Base-by-base conservation (phyloP, 2,888 invertebrate genomes). In the Chaitophorus viminalis region DNA sequence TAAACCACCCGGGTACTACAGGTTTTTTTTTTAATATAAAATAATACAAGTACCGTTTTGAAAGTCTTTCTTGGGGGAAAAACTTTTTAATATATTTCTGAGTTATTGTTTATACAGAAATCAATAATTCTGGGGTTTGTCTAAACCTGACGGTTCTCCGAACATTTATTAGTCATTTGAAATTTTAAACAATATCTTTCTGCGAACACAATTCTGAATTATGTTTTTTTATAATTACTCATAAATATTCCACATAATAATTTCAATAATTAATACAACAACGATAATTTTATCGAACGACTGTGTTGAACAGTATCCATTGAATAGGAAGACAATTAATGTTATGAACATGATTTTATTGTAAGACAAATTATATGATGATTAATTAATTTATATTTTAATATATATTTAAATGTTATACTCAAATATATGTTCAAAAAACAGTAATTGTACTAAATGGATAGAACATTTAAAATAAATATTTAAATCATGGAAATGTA, bases 51-150 rank as follows among this genome's bases (percentile, higher is more conserved):
- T 65, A 81, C 87, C 79, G 86, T 81, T 60, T 60, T 29, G 87
- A 81, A 87, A 81, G 81, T 81, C 60, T 68, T 81, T 86, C 70
- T 77, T 52, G 14, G 72, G 78, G 86, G 70, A 68, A 76, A 86
- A 75, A 87, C 74, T 87, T 87, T 87, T 86, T 87, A 87, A 81
- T 81, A 87, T 87, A 87, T 79, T 81, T 87, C 81, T 81, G 74
- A 87, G 87, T 87, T 87, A 87, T 87, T 87, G 87, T 87, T 87
- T 87, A 81, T 87, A 79, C 39, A 25, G 39, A 87, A 87, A 87
- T 87, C 87, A 46, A 87, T 87, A 87, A 65, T 87, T 87, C 79
- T 79, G 18, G 79, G 54, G 76, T 76, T 76, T 84, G 65, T 76
- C 84, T 65, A 76, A 75, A 84, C n/a, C 39, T 46, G 76, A 68